Percentiles rank a stretch among this genome's conserved stretches.
These are phyloP conservation scores for Chaenodraco wilsoni DNA, from an alignment of 2,797 vertebrate genomes.

Conservation along the genomic window DNA sequence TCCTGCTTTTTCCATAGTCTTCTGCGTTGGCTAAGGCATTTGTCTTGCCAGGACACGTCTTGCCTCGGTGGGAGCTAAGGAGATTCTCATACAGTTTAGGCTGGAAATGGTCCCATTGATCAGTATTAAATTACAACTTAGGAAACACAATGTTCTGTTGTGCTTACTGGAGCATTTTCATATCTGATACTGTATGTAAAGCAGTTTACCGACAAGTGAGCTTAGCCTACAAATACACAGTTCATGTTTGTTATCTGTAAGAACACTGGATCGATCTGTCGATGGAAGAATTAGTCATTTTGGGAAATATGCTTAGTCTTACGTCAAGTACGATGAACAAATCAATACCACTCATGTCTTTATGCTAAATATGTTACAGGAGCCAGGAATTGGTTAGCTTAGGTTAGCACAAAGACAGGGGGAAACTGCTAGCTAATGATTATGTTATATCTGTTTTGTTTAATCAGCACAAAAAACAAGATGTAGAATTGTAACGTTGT, in stretches of 20 bases:
- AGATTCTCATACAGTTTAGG: constrained; percentile 25
- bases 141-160: constrained; percentile 15
- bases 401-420: too few relatives aligned
- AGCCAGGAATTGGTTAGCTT: not conserved
- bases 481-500: not conserved
- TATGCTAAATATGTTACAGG: not conserved
- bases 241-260: not conserved
- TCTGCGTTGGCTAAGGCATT: constrained; percentile 37
- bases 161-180: not conserved
- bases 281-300: not conserved
- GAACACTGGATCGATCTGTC: not conserved
- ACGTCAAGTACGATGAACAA: too few relatives aligned
- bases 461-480: not conserved
- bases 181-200: not conserved
- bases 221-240: not conserved
- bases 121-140: constrained; percentile 15
- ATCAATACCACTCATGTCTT: too few relatives aligned
- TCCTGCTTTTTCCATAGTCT: constrained; percentile 31
- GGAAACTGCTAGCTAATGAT: not conserved
- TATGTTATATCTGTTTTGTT: not conserved
- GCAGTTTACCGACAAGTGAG: not conserved
- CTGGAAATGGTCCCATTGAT: constrained; percentile 20
- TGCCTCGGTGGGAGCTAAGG: constrained; percentile 34
- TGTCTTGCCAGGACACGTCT: constrained; percentile 69
- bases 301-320: not conserved